phyloP scores from a whole-genome alignment of 2,888 invertebrate species.

The Ormyrus labotus region DNA sequence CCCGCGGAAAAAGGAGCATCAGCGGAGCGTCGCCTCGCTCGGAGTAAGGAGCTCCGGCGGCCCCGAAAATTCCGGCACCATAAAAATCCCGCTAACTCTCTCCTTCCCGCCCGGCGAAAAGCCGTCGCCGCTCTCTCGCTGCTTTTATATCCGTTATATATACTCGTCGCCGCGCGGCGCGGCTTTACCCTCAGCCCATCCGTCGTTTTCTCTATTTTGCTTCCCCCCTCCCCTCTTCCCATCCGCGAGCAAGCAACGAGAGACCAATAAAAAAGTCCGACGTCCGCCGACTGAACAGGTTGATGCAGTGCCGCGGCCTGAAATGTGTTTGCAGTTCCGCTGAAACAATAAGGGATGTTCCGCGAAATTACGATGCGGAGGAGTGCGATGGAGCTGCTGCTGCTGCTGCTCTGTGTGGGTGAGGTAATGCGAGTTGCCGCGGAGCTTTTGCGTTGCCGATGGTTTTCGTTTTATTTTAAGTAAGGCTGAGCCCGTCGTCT shows the following conservation, averaged over 20 bases:
- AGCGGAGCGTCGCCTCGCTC: background rate
- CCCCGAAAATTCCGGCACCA: conserved; percentile 26
- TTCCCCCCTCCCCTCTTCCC: conserved; percentile 13
- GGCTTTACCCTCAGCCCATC: conserved; percentile 18
- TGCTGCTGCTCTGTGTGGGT: background rate
- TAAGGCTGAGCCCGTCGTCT: no score
- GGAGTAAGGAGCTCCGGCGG: background rate
- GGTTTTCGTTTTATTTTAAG: background rate
- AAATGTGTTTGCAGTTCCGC: conserved; percentile 51
- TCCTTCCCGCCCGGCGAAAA: background rate
- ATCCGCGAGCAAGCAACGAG: background rate
- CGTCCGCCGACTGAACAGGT: conserved; percentile 40
- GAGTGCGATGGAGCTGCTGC: background rate
- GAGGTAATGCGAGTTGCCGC: no score
- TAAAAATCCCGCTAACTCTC: conserved; percentile 35
- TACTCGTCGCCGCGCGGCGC: conserved; percentile 9
- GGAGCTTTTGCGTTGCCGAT: background rate
- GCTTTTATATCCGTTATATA: conserved; percentile 50
- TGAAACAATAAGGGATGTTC: conserved; percentile 46
- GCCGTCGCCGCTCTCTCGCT: conserved; percentile 23
- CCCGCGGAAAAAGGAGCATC: background rate
- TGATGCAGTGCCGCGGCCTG: conserved; percentile 47
- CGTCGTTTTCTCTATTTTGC: conserved; percentile 36
- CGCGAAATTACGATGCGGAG: conserved; percentile 31
- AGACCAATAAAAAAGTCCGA: conserved; percentile 50